Evolutionary conservation across 2,797 vertebrate species (phyloP).

Genomic region (Coranthus polyacanthus): DNA sequence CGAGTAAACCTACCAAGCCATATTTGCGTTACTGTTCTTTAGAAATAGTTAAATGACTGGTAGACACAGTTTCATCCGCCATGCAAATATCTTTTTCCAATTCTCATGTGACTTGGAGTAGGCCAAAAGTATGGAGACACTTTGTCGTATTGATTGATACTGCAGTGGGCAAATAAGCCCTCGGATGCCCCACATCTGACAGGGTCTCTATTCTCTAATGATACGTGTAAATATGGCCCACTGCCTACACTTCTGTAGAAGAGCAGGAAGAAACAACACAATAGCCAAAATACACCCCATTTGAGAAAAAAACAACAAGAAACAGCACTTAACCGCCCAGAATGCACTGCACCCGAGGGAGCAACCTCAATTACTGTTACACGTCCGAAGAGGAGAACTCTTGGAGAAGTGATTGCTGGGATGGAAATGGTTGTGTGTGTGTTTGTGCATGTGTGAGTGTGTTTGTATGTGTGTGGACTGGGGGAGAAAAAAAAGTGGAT

Average conservation of each 20-base stretch:
- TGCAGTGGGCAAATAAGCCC: conserved; percentile 78
- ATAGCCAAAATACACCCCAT: conserved; percentile 89
- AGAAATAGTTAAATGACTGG: conserved; percentile 25
- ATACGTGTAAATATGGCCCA: conserved; percentile 83
- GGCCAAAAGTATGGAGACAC: conserved; percentile 63
- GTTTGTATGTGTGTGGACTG: conserved; percentile 55
- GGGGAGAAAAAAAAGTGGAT: conserved; percentile 69
- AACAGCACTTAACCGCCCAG: conserved; percentile 91
- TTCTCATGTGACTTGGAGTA: conserved; percentile 61
- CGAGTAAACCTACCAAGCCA: conserved; percentile 10
- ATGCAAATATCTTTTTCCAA: conserved; percentile 23
- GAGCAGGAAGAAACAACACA: conserved; percentile 84
- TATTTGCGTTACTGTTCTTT: too few relatives aligned
- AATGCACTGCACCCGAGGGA: conserved; percentile 88
- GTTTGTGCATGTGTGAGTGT: conserved; percentile 58
- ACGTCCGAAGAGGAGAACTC: conserved; percentile 88
- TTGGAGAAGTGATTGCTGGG: conserved; percentile 85
- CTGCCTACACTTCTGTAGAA: conserved; percentile 76
- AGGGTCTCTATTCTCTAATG: conserved; percentile 78
- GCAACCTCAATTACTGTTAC: conserved; percentile 88
- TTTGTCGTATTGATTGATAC: conserved; percentile 82
- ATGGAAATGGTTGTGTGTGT: conserved; percentile 78
- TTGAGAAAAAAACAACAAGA: conserved; percentile 90
- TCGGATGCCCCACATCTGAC: conserved; percentile 70
- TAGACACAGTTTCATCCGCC: conserved; percentile 7